Conservation (phyloP, 2,113 vertebrate genomes). For the Eurypyga helias region DNA sequence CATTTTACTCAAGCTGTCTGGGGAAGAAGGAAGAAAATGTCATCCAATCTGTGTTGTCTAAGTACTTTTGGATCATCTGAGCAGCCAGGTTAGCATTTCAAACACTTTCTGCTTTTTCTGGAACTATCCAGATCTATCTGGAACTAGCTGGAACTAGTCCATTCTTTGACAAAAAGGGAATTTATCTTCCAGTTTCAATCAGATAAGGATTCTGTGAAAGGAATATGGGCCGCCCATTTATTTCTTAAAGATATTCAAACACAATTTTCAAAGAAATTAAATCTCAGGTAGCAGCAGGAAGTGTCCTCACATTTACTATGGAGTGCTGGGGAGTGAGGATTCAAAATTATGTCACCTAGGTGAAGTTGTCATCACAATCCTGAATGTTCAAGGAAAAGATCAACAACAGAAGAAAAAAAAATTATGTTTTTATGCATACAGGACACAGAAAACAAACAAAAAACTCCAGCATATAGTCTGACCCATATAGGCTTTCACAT, state of each 20-base stretch:
- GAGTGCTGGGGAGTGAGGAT: neutral
- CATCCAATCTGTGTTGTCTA: neutral
- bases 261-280: constrained; percentile 56
- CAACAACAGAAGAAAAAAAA: neutral
- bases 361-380: neutral
- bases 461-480: neutral
- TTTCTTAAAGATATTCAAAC: constrained; percentile 54
- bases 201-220: constrained; percentile 70
- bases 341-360: constrained; percentile 51
- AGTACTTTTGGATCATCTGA: constrained; percentile 26
- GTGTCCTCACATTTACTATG: constrained; percentile 45
- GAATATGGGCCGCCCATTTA: constrained; percentile 52
- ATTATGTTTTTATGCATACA: neutral
- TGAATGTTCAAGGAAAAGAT: neutral
- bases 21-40: neutral
- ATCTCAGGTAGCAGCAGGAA: neutral
- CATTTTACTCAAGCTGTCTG: constrained; percentile 37
- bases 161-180: constrained; percentile 66
- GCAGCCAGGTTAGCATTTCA: constrained; percentile 71
- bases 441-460: constrained; percentile 27
- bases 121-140: constrained; percentile 32
- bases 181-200: constrained; percentile 66
- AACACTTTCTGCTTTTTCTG: constrained; percentile 37
- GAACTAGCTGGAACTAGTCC: constrained; percentile 51
- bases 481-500: neutral